Percentiles rank a stretch among this genome's conserved stretches.
phyloP scores from a whole-genome alignment of 2,797 vertebrate genomes.

The Microctenopoma stevenorrisi region DNA sequence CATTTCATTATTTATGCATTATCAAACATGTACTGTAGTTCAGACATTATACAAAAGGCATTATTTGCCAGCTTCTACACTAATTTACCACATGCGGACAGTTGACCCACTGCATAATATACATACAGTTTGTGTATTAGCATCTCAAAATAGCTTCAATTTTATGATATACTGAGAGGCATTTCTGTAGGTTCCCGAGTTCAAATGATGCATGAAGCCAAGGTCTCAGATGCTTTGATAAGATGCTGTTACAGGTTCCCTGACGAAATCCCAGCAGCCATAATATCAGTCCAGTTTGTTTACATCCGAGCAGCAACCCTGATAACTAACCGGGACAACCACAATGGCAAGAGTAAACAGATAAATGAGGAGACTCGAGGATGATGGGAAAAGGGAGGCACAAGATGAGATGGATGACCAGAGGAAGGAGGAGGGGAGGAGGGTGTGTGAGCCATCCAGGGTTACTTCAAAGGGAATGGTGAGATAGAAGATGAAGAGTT shows the following conservation, averaged over 20 bases:
- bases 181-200: slow-evolving; percentile 15
- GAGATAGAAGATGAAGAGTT: slow-evolving; percentile 49
- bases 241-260: slow-evolving; percentile 33
- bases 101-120: background rate
- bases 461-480: slow-evolving; percentile 68
- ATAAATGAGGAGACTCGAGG: slow-evolving; percentile 56
- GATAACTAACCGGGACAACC: slow-evolving; percentile 51
- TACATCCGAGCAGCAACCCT: slow-evolving; percentile 26
- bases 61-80: slow-evolving; percentile 5
- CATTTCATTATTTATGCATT: slow-evolving; percentile 33
- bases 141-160: background rate
- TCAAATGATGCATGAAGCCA: slow-evolving; percentile 15
- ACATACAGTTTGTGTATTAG: background rate
- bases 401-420: slow-evolving; percentile 57
- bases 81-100: background rate
- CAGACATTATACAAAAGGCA: slow-evolving; percentile 22
- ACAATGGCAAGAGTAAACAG: slow-evolving; percentile 45
- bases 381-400: slow-evolving; percentile 38
- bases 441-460: slow-evolving; percentile 56
- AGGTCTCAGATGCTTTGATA: slow-evolving; percentile 32
- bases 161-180: background rate
- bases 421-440: slow-evolving; percentile 12
- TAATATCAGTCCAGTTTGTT: slow-evolving; percentile 24
- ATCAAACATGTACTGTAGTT: slow-evolving; percentile 26
- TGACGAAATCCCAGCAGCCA: slow-evolving; percentile 32